phyloP scores from a whole-genome alignment of 1,140 invertebrate genomes.

The Agrilus planipennis region DNA sequence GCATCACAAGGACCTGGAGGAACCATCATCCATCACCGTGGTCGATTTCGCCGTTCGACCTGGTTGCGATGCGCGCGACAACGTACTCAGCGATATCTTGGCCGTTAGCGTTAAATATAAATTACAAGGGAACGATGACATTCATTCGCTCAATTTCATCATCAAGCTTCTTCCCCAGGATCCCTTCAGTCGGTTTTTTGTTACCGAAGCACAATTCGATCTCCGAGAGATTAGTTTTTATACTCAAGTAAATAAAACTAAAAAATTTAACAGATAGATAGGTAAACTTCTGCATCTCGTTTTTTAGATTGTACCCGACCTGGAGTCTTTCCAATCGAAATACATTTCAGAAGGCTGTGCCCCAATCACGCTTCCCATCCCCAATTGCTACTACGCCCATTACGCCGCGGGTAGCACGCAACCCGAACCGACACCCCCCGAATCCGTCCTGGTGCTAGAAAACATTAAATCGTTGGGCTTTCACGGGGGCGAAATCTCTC shows the following conservation, averaged over 20 bases:
- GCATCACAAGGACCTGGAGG: constrained; percentile 35
- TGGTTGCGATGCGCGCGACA: constrained; percentile 44
- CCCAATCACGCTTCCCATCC: constrained; percentile 42
- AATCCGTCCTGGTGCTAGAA: constrained; percentile 52
- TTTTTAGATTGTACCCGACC: constrained; percentile 49
- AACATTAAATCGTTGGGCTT: constrained; percentile 43
- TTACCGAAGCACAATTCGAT: constrained; percentile 70
- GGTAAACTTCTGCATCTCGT: background rate
- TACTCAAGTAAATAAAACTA: constrained; percentile 46
- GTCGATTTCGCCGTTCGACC: constrained; percentile 39
- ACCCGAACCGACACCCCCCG: constrained; percentile 40
- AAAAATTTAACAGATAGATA: too few species aligned
- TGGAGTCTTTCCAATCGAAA: constrained; percentile 41
- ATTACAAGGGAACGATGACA: constrained; percentile 25
- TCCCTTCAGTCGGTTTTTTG: constrained; percentile 61
- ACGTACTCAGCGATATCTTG: constrained; percentile 49
- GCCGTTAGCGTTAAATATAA: constrained; percentile 43
- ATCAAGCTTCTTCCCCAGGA: constrained; percentile 65
- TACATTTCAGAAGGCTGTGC: constrained; percentile 28
- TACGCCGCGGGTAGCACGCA: constrained; percentile 40
- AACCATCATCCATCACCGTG: constrained; percentile 32
- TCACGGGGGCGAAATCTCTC: constrained; percentile 48
- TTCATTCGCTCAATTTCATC: constrained; percentile 44
- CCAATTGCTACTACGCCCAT: constrained; percentile 51
- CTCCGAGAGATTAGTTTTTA: constrained; percentile 73